Conservation (phyloP, 2,888 invertebrate genomes). For the Polymixis lichenea region DNA sequence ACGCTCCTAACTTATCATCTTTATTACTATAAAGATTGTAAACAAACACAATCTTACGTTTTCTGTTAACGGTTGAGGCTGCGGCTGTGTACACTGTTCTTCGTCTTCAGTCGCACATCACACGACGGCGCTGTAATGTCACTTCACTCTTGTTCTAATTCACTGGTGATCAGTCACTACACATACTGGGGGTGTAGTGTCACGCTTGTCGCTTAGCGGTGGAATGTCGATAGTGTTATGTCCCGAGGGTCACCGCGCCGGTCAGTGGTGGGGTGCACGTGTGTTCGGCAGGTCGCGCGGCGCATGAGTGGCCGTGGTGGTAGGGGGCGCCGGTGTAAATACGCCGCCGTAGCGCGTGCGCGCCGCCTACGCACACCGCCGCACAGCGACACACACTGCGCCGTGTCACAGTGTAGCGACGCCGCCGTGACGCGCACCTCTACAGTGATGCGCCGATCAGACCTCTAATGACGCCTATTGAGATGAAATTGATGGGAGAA, state of each 20-base stretch:
- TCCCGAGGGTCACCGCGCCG: conserved; percentile 79
- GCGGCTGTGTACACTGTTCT: conserved; percentile 84
- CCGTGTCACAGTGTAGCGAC: conserved; percentile 61
- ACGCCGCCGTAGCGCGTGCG: conserved; percentile 86
- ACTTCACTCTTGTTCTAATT: conserved; percentile 81
- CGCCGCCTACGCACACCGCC: conserved; percentile 81
- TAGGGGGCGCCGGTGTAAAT: conserved; percentile 90
- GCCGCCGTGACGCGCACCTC: conserved; percentile 64
- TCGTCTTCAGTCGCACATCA: conserved; percentile 85
- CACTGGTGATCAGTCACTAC: conserved; percentile 85
- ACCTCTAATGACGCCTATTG: conserved; percentile 73
- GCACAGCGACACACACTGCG: conserved; percentile 70
- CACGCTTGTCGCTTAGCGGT: conserved; percentile 73
- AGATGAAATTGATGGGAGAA: conserved; percentile 76
- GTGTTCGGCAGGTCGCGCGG: conserved; percentile 87
- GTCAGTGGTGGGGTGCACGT: conserved; percentile 86
- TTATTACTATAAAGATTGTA: conserved; percentile 66
- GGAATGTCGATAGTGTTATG: conserved; percentile 74
- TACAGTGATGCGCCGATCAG: conserved; percentile 68
- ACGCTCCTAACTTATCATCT: conserved; percentile 56
- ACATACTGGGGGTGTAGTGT: conserved; percentile 82
- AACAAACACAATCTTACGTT: conserved; percentile 88
- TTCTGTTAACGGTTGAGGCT: conserved; percentile 87
- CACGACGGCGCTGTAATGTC: conserved; percentile 81
- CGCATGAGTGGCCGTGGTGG: conserved; percentile 89